Percentiles rank a stretch among this genome's conserved stretches.
These are phyloP conservation scores for Umimayanthus kanabou DNA, from an alignment of 92 coral and sea anemone species.

Conservation along the genomic window DNA sequence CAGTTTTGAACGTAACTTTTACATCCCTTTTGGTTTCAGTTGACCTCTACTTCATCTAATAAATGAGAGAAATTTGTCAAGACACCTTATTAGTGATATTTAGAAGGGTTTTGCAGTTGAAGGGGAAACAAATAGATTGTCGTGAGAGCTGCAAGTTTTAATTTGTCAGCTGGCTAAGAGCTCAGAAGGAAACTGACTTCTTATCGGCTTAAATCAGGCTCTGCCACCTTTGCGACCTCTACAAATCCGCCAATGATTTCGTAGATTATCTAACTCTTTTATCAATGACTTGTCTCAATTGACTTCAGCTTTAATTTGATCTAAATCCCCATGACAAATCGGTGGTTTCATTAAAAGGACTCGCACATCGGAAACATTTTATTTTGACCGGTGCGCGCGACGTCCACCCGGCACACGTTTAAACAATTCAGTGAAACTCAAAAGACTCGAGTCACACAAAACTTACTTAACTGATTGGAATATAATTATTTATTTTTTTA, in stretches of 20 bases:
- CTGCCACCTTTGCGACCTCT: neutral
- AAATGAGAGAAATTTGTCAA: slow-evolving; percentile 25
- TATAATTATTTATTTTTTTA: neutral
- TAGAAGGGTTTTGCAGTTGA: neutral
- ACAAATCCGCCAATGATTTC: neutral
- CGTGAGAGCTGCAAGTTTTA: slow-evolving; percentile 11
- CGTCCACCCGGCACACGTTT: neutral
- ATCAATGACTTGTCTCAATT: slow-evolving; percentile 8
- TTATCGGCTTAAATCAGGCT: neutral
- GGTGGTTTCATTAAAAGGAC: neutral
- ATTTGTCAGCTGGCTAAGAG: neutral
- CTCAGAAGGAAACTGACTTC: neutral
- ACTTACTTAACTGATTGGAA: neutral
- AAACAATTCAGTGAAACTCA: too few species aligned
- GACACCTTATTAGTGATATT: slow-evolving; percentile 2
- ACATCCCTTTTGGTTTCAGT: neutral
- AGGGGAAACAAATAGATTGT: neutral
- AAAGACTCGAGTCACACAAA: neutral
- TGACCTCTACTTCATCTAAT: neutral
- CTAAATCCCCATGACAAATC: slow-evolving; percentile 33
- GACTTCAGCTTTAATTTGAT: neutral
- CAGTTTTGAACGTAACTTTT: neutral
- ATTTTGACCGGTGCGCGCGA: slow-evolving; percentile 2
- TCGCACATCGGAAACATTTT: neutral
- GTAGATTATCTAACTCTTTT: slow-evolving; percentile 8